A percentile compares a stretch with the other conserved stretches of the same genome.
Conservation (phyloP, 2,113 vertebrate genomes). For the Struthio camelus region DNA sequence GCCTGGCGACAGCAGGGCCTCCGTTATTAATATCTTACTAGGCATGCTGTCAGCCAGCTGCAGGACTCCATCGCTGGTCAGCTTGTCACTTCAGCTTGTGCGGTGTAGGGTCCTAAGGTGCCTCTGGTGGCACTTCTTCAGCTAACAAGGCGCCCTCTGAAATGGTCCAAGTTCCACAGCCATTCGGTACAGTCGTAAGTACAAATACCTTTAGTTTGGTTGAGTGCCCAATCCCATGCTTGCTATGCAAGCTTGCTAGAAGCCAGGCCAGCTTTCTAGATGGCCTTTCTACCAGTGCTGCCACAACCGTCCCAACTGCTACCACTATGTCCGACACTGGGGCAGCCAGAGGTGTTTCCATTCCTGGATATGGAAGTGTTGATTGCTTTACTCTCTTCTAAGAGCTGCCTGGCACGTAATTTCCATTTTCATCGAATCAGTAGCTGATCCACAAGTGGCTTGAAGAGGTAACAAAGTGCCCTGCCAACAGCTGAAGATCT, state of each 20-base stretch:
- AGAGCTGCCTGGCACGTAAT: neutral
- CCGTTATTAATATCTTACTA: neutral
- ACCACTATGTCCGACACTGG: neutral
- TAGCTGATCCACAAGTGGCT: neutral
- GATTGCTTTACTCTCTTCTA: neutral
- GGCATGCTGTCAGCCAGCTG: neutral
- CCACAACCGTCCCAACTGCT: neutral
- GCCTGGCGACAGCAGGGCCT: neutral
- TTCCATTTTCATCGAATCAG: neutral
- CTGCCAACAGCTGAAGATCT: neutral
- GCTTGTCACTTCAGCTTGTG: neutral
- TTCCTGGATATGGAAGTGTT: neutral
- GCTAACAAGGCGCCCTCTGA: neutral
- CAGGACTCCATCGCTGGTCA: neutral
- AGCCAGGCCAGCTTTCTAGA: neutral
- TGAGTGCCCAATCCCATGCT: accelerated
- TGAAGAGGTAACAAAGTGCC: neutral
- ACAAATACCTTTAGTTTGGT: neutral
- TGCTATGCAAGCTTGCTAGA: neutral
- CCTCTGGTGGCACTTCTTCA: neutral
- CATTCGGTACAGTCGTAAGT: neutral
- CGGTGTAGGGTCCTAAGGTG: neutral
- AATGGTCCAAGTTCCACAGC: neutral
- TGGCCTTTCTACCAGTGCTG: neutral
- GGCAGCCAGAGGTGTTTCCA: neutral